Evolutionary conservation across 1,140 invertebrate species (phyloP), one percentile per base, ranked within the genome.

Genomic region (Drosophila nasuta): DNA sequence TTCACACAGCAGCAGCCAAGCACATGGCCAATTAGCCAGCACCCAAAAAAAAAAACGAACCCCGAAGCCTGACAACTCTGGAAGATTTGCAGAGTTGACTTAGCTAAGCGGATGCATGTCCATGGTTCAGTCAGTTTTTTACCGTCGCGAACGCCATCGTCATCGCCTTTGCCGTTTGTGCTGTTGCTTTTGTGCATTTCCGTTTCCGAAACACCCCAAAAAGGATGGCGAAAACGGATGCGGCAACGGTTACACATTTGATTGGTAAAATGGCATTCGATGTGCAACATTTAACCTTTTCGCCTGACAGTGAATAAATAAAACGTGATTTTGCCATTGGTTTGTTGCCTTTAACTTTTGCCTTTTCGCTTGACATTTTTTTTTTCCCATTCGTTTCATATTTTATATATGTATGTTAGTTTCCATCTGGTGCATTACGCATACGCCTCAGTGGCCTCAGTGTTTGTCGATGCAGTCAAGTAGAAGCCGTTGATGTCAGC

Each of bases 241-340:
- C 64, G 82, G 82, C 41, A 45, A 28, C 60, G 68, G 58, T 64
- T 52, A 5, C 59, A 46, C 79, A 79, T 77, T 72, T 73, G 56
- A 75, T 66, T 68, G 51, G 62, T 69, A 54, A 77, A 77, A 60
- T 71, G 70, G 35, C 81, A 81, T 67, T 86, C 75, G 65, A 85
- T 85, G 81, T 82, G 77, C 77, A 88, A 82, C 80, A 59, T 83
- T 88, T 87, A 88, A 82, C 83, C 82, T 87, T 87, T 25, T 83
- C 25, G 33, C 51, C 56, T 71, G 76, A 71, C 82, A 78, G 66
- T 65, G 75, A 82, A 82, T 80, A 75, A 80, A 82, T 77, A 64
- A 25, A 46, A 65, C 51, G 51, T 54, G 51, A 54, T 54, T 75
- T 48, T 67, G 80, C 48, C 75, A 56, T 77, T 35, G n/a, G 38